Evolutionary conservation across 2,888 invertebrate species (phyloP).

Genomic region (Acrobeloides nanus): DNA sequence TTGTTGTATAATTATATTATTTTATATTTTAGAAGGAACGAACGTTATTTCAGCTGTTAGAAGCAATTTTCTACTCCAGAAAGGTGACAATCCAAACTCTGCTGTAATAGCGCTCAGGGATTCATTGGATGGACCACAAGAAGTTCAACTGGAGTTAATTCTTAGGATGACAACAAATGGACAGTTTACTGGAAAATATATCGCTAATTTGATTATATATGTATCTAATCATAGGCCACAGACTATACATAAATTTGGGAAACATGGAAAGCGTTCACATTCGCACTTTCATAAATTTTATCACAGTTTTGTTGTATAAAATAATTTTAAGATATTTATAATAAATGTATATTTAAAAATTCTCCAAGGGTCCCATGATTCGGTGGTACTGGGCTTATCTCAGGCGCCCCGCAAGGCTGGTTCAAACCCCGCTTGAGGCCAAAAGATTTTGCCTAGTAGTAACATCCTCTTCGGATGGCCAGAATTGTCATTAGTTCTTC

Average conservation of each 20-base stretch:
- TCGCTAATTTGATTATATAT: slow-evolving; percentile 56
- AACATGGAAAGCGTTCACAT: not conserved
- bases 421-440: no score
- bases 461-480: no score
- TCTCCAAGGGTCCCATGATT: no score
- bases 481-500: no score
- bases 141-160: slow-evolving; percentile 55
- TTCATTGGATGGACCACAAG: slow-evolving; percentile 42
- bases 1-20: no score
- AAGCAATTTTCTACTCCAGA: slow-evolving; percentile 55
- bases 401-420: no score
- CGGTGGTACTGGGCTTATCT: no score
- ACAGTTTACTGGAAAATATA: slow-evolving; percentile 55
- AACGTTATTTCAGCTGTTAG: slow-evolving; percentile 52
- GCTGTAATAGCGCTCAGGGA: slow-evolving; percentile 55
- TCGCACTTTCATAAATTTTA: no score
- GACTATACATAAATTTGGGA: slow-evolving; percentile 7
- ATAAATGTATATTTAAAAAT: no score
- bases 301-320: no score
- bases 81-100: slow-evolving; percentile 52
- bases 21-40: slow-evolving; percentile 25
- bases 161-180: slow-evolving; percentile 52
- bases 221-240: slow-evolving; percentile 50
- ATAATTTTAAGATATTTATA: no score
- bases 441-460: no score